phyloP scores from a whole-genome alignment of 2,797 vertebrate genomes.

The Neosilurus hyrtlii region DNA sequence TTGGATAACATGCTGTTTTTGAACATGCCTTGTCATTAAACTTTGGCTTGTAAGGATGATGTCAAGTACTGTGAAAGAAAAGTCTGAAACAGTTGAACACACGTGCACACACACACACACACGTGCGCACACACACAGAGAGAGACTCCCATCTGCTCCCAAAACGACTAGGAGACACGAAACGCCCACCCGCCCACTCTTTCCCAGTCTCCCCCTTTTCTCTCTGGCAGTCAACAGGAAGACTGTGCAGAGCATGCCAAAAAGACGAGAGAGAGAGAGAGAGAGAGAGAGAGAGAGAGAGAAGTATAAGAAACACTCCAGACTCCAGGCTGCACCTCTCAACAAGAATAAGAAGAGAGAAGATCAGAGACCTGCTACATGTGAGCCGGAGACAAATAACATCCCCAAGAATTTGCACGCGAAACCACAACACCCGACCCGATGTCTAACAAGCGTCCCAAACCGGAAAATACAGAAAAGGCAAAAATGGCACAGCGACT shows the following conservation, averaged over 20 bases:
- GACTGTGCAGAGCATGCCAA: conserved; percentile 46
- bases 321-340: conserved; percentile 60
- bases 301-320: conserved; percentile 66
- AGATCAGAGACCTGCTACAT: conserved; percentile 54
- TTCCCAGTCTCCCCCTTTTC: conserved; percentile 59
- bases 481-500: conserved; percentile 74
- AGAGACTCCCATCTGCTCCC: background rate
- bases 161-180: conserved; percentile 42
- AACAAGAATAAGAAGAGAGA: conserved; percentile 63
- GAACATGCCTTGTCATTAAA: conserved; percentile 21
- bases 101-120: background rate
- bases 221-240: conserved; percentile 77
- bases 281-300: conserved; percentile 54
- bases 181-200: conserved; percentile 55
- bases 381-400: conserved; percentile 46
- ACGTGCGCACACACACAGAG: background rate
- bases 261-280: conserved; percentile 46
- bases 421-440: background rate
- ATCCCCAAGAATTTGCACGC: background rate
- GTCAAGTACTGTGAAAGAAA: background rate
- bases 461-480: conserved; percentile 46
- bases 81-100: background rate
- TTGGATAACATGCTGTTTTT: conserved; percentile 9
- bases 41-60: conserved; percentile 10
- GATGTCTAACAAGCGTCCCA: conserved; percentile 39